Evolutionary conservation across 2,797 vertebrate species (phyloP).

Genomic region (Smutsia temminckii): DNA sequence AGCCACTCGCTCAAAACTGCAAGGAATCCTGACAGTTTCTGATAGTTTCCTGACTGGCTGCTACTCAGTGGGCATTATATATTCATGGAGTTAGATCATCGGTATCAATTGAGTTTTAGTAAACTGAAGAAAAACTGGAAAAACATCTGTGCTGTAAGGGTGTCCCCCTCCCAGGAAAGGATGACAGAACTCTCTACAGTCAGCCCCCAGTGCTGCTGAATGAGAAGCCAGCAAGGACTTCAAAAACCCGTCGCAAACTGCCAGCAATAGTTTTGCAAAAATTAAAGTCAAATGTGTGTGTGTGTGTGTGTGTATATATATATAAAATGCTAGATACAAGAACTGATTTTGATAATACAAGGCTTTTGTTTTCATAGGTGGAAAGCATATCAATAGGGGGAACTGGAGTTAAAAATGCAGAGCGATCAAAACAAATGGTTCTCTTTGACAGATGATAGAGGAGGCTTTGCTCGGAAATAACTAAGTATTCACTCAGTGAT

Average conservation of each 20-base stretch:
- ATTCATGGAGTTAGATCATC: slow-evolving; percentile 52
- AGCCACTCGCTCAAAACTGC: slow-evolving; percentile 56
- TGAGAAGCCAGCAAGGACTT: slow-evolving; percentile 28
- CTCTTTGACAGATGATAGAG: not conserved
- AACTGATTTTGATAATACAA: not conserved
- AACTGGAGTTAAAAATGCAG: not conserved
- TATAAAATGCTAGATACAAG: not conserved
- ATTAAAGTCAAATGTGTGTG: slow-evolving; percentile 30
- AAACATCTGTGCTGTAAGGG: not conserved
- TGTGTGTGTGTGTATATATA: not conserved
- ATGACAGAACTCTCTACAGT: not conserved
- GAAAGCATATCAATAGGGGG: not conserved
- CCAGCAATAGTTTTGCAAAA: slow-evolving; percentile 19
- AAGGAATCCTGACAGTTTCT: slow-evolving; percentile 52
- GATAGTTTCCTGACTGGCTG: slow-evolving; percentile 54
- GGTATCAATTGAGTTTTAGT: slow-evolving; percentile 58
- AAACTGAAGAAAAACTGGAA: slow-evolving; percentile 51
- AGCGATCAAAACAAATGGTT: not conserved
- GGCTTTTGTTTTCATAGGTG: not conserved
- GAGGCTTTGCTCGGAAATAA: not conserved
- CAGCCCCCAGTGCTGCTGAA: not conserved
- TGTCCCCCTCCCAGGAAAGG: not conserved
- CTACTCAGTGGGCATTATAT: slow-evolving; percentile 30
- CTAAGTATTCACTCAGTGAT: not conserved
- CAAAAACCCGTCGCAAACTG: not conserved